Percentiles rank a stretch among this genome's conserved stretches.
Conservation (phyloP, 2,888 invertebrate species). For the Trichogramma dendrolimi region DNA sequence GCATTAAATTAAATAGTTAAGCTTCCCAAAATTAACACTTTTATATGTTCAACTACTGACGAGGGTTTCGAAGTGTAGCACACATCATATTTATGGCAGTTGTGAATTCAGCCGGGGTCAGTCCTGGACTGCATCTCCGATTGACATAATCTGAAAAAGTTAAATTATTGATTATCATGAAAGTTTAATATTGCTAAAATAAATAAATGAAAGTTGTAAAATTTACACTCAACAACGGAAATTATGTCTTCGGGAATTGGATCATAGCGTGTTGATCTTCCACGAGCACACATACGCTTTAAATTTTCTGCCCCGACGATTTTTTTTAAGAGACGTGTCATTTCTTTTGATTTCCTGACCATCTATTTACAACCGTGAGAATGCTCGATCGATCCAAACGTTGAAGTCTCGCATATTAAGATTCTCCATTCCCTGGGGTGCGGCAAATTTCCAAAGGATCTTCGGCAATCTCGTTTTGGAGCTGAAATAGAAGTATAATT, state of each 20-base stretch:
- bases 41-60: background rate
- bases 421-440: too few relatives aligned
- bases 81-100: constrained; percentile 1
- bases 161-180: background rate
- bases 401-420: too few relatives aligned
- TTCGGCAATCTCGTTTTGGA: too few relatives aligned
- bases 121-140: background rate
- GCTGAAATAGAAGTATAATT: too few relatives aligned
- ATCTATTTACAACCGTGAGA: too few relatives aligned
- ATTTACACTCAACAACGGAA: background rate
- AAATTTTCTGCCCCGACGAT: background rate
- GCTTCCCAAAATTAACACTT: background rate
- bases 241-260: background rate
- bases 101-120: constrained; percentile 1
- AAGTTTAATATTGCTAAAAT: background rate
- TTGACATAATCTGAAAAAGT: background rate
- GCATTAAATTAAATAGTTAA: background rate
- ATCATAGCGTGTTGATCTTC: background rate
- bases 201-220: background rate
- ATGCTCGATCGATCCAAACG: too few relatives aligned
- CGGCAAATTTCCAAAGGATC: too few relatives aligned
- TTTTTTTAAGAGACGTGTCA: too few relatives aligned
- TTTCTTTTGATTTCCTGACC: too few relatives aligned
- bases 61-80: background rate
- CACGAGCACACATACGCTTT: background rate